Evolutionary conservation across 53 echinoderm and acorn worm species (phyloP), one percentile per base, ranked within the genome.

Genomic region (Zoroaster sp.): DNA sequence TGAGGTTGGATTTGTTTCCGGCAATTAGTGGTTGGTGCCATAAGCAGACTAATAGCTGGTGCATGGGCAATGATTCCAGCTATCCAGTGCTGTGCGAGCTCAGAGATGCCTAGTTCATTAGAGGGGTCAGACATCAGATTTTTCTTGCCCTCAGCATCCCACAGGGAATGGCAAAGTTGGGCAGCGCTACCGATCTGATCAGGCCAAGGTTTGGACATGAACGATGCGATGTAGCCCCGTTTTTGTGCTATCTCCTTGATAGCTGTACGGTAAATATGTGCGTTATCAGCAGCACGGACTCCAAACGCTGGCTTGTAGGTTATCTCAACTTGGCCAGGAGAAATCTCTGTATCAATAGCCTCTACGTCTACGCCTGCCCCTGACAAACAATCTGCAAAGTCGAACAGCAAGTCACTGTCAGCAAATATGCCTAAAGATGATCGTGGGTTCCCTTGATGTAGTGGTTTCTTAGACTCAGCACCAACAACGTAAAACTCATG

Each of bases 401-500:
- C 83, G 12, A 86, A 83, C 23, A 91, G 15, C 21, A 91, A 54
- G 4, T 86, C 77, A 20, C 10, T 38, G 47, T 91, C 86, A 14
- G 70, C 67, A 38, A 83, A 86, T 30, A 69, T 91, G 18, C 89
- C 63, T 4, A 93, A 39, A 3, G 95, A 94, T 15, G 95, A 80
- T 52, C 94, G 83, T 31, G 89, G 35, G 53, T 91, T 91, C 15
- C 94, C 94, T 10, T 49, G 28, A 37, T 78, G 91, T 9, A 98
- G 66, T 0, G 93, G 95, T 35, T 92, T 83, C 86, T 74, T 89
- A 1, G 95, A 94, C 37, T 86, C 67, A 6, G 86, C 87, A 36
- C 94, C 91, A 21, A 98, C 75, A 25, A 98, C 89, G 65, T 94
- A 95, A 77, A 98, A 98, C 63, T 95, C 98, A 59, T 98, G 83